phyloP scores from a whole-genome alignment of 2,888 invertebrate genomes.

The Scrobipalpa costella region DNA sequence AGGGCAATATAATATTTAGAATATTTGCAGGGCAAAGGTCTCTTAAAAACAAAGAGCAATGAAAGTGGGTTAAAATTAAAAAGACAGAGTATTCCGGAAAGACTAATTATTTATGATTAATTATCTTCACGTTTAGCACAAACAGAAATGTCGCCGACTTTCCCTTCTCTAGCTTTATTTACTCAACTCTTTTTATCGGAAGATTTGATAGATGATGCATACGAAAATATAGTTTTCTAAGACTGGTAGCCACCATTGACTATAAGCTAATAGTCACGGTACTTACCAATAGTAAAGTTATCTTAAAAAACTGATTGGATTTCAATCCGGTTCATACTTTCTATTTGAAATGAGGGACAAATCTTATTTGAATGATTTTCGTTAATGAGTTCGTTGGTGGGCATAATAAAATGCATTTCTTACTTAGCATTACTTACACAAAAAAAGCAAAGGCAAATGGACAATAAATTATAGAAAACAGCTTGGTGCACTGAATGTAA shows the following conservation, averaged over 20 bases:
- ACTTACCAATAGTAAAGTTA: constrained; percentile 49
- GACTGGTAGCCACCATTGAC: constrained; percentile 19
- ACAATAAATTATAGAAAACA: too few species aligned
- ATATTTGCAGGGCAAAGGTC: constrained; percentile 7
- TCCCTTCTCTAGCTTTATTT: constrained; percentile 4
- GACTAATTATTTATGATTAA: constrained; percentile 20
- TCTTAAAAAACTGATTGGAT: constrained; percentile 41
- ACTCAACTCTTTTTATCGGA: not conserved
- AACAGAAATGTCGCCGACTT: not conserved
- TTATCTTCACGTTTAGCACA: not conserved
- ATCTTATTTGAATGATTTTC: not conserved
- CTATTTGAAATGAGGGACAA: constrained; percentile 42
- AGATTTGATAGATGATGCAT: not conserved
- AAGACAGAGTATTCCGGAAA: not conserved
- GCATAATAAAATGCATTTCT: not conserved
- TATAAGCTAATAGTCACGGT: constrained; percentile 47
- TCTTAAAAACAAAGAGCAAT: constrained; percentile 7
- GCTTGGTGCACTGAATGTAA: not conserved
- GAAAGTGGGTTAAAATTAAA: constrained; percentile 3
- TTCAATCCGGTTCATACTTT: constrained; percentile 54
- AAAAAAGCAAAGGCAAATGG: not conserved
- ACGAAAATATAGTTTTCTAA: not conserved
- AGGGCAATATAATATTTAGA: too few species aligned
- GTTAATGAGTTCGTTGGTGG: not conserved
- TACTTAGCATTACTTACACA: too few species aligned